Base-by-base conservation (phyloP, 2,113 vertebrate genomes). In the Acanthisitta chloris region DNA sequence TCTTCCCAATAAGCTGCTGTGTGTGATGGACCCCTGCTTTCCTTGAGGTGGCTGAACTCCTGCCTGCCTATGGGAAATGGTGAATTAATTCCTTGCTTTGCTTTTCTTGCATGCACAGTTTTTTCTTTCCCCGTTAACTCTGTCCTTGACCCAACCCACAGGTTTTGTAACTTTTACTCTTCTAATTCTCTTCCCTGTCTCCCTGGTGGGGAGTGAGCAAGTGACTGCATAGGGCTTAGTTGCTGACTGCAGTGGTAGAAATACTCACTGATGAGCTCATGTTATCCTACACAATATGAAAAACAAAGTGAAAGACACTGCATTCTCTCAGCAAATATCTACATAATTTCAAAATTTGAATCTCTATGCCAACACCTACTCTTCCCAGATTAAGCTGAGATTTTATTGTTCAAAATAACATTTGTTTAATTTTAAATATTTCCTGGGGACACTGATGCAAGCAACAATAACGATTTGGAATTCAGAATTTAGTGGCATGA, bases 101-200 rank as follows among this genome's bases (percentile, higher is more conserved):
- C 13, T 74, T 48, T 33, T 17, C 33, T 79, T 43, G 5, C 0
- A 0, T 29, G 13, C 1, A 2, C 8, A 10, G 24, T 2, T 48
- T 65, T 45, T 70, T 2, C n/a, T 88, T 59, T 73, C 14, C 8
- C 6, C 49, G 8, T 61, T 46, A 40, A 40, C 12, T 28, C 6
- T 28, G 10, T 17, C 38, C 52, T 58, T 48, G 25, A 17, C 45
- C 25, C 8, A 61, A 18, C 9, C 26, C 14, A 38, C 0, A 3
- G 31, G 19, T 66, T 83, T 66, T 83, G 23, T 51, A 15, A 7
- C 34, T 79, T 40, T 14, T 42, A n/a, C 12, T 12, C 11, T 61
- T 85, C 58, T 11, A 4, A 24, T 31, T 31, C 18, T 71, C 25
- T 36, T 61, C 13, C 8, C 2, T 10, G 42, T 18, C 5, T 5